Percentiles rank a stretch among this genome's conserved stretches.
These are phyloP conservation scores for Smutsia temminckii DNA, from an alignment of 2,797 vertebrate genomes.

Conservation along the genomic window DNA sequence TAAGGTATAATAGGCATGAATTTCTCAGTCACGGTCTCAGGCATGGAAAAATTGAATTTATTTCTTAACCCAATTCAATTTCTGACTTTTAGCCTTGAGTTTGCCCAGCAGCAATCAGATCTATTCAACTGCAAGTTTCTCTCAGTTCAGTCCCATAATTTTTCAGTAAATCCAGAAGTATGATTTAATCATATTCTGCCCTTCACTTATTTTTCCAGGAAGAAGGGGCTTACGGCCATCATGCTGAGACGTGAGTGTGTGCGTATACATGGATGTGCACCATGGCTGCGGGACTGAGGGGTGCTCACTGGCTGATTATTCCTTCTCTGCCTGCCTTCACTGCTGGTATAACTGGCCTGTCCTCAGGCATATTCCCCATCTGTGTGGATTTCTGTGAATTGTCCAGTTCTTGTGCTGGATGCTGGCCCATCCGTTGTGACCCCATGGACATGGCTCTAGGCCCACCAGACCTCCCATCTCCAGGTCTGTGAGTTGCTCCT, in stretches of 20 bases:
- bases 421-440: background rate
- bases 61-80: conserved; percentile 52
- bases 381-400: background rate
- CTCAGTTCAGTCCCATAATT: background rate
- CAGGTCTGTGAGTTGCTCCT: background rate
- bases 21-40: background rate
- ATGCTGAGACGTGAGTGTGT: background rate
- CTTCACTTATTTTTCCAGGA: background rate
- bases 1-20: background rate
- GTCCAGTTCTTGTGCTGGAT: background rate
- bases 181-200: background rate
- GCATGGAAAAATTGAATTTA: conserved; percentile 47
- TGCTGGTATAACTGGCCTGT: background rate
- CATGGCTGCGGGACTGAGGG: too few relatives aligned
- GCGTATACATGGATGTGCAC: too few relatives aligned
- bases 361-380: background rate
- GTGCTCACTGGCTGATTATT: too few relatives aligned
- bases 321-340: background rate
- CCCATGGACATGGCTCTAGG: background rate
- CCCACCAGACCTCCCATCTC: background rate
- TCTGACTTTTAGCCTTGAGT: background rate
- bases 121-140: background rate
- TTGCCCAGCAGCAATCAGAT: background rate
- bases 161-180: background rate
- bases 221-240: background rate